Base-by-base conservation (phyloP, 2,113 vertebrate species). In the Triplophysa siluroides region DNA sequence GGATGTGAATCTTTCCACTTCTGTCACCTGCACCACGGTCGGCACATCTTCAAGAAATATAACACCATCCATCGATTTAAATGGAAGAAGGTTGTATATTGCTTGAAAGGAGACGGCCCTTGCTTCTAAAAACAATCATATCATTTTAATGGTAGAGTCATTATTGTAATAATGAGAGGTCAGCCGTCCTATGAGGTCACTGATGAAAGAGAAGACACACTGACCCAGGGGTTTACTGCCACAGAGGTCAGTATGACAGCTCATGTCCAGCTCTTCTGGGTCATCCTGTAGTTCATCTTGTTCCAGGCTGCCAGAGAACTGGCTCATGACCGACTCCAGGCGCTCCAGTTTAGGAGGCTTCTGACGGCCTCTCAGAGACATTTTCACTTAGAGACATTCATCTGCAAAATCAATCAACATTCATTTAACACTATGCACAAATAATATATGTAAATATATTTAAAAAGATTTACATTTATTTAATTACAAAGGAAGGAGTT, bases 1-100 rank as follows among this genome's bases (percentile, higher is more conserved):
- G 83, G 83, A 74, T 14, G 86, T 83, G 23, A 87, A 83, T 23
- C 83, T 66, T 23, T 89, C 77, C 76, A 88, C 88, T 77, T 88
- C 86, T 52, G 83, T 87, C 73, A 87, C 84, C 50, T 62, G 78
- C 74, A 89, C 83, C 75, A 86, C 86, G 78, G 91, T 87, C 83
- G 87, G 80, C 79, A 86, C 71, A n/a, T 86, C 84, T 60, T 90
- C 80, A 16, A 80, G 72, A 68, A 89, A 88, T 24, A 81, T 85
- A 72, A 83, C 82, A 73, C 81, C 86, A 78, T 87, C 85, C 83
- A 87, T 61, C 29, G 79, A 85, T 86, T 87, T 82, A 85, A 88
- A 84, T 8, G 81, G 76, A 24, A 73, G 76, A 54, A 83, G 73
- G 43, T 74, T 83, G 80, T 85, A 88, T 64, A 88, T 77, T 21